Evolutionary conservation across 2,113 vertebrate species (phyloP).

Genomic region (Oryzias celebensis): DNA sequence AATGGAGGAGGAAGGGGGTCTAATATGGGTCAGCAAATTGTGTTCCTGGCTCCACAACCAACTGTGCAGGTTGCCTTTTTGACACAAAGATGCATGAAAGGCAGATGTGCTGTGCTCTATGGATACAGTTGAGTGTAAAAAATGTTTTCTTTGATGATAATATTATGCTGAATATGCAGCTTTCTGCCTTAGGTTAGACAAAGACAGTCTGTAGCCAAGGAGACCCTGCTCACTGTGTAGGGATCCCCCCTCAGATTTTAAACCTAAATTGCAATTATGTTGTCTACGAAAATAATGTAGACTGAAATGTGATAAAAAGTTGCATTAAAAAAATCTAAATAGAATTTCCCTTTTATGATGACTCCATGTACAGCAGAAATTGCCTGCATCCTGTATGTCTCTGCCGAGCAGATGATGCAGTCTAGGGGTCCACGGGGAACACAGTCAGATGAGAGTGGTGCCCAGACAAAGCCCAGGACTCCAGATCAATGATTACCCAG

Average conservation of each 20-base stretch:
- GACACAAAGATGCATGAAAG: slow-evolving; percentile 31
- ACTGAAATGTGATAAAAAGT: background rate
- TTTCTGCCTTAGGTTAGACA: slow-evolving; percentile 27
- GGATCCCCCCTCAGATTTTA: background rate
- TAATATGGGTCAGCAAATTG: slow-evolving; percentile 55
- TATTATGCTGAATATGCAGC: slow-evolving; percentile 28
- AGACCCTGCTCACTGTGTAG: background rate
- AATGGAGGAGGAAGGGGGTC: background rate
- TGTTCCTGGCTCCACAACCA: slow-evolving; percentile 31
- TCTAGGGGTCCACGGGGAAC: slow-evolving; percentile 54
- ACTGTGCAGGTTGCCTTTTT: slow-evolving; percentile 21
- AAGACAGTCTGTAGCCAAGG: slow-evolving; percentile 16
- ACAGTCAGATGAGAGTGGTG: slow-evolving; percentile 63
- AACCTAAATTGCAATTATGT: background rate
- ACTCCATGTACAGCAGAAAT: slow-evolving; percentile 54
- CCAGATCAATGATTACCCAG: slow-evolving; percentile 75
- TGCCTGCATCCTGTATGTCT: slow-evolving; percentile 36
- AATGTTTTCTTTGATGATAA: background rate
- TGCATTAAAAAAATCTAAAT: slow-evolving; percentile 16
- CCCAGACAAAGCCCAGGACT: slow-evolving; percentile 65
- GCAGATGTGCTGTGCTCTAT: background rate
- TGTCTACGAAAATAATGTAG: too few relatives aligned
- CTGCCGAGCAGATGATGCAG: slow-evolving; percentile 63
- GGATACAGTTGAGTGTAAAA: background rate
- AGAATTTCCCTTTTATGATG: slow-evolving; percentile 32